phyloP scores from a whole-genome alignment of 2,888 invertebrate genomes.

The Brenthis ino region DNA sequence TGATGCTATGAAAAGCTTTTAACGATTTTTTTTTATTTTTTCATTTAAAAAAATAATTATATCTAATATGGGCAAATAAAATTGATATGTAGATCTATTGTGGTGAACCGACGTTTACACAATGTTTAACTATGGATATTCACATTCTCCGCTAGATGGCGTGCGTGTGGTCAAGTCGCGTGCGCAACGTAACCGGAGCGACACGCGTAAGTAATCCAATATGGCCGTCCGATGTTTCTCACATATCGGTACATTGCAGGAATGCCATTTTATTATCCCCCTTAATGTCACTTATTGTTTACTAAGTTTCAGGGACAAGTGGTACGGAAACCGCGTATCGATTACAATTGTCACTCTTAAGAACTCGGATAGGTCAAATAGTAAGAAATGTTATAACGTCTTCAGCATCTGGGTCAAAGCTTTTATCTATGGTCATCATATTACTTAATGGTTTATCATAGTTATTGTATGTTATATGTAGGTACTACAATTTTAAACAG shows the following conservation, averaged over 20 bases:
- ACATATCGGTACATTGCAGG: slow-evolving; percentile 74
- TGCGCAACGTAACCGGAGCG: slow-evolving; percentile 79
- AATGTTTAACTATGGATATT: slow-evolving; percentile 55
- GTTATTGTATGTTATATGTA: no score
- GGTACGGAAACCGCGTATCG: slow-evolving; percentile 55
- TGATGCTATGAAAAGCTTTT: no score
- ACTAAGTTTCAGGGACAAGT: slow-evolving; percentile 65
- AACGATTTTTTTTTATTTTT: no score
- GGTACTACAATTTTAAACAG: no score
- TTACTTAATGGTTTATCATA: no score
- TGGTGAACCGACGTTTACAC: slow-evolving; percentile 36
- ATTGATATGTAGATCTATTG: slow-evolving; percentile 26
- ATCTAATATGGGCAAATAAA: neutral
- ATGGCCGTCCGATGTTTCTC: slow-evolving; percentile 71
- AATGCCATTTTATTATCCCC: slow-evolving; percentile 79
- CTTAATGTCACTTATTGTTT: slow-evolving; percentile 79
- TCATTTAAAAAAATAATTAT: neutral
- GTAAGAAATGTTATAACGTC: no score
- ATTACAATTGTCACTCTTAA: slow-evolving; percentile 25
- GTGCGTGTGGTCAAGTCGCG: slow-evolving; percentile 81
- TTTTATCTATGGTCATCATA: no score
- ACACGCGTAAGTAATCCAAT: slow-evolving; percentile 80
- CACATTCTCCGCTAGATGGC: slow-evolving; percentile 68
- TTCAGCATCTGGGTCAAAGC: no score
- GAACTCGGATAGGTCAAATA: neutral